These are phyloP conservation scores for Chrysochloris asiatica DNA, from an alignment of 2,113 vertebrate species.

Conservation along the genomic window DNA sequence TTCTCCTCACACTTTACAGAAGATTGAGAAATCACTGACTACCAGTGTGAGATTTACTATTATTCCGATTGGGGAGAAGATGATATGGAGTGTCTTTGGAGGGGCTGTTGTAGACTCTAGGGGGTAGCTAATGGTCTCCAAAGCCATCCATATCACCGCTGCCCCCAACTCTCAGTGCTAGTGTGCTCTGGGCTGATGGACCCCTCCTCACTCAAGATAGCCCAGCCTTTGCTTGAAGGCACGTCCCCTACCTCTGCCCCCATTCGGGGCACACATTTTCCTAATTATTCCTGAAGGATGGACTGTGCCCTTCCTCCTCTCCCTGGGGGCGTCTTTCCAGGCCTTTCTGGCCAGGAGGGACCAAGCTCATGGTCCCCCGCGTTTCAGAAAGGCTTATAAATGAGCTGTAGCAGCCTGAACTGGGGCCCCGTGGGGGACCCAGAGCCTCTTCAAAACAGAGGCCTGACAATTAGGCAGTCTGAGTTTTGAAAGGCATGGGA, in stretches of 20 bases:
- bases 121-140: background rate
- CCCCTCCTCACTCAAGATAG: background rate
- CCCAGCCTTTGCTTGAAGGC: background rate
- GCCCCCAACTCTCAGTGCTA: fast-evolving
- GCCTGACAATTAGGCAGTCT: slow-evolving; percentile 83
- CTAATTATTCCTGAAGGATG: slow-evolving; percentile 86
- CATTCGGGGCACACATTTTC: slow-evolving; percentile 61
- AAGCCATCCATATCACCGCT: background rate
- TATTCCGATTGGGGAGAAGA: background rate
- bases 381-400: slow-evolving; percentile 87
- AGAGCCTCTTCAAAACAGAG: slow-evolving; percentile 61
- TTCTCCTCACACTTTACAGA: background rate
- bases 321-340: slow-evolving; percentile 45
- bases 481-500: slow-evolving; percentile 84
- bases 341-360: slow-evolving; percentile 71
- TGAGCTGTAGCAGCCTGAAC: slow-evolving; percentile 83
- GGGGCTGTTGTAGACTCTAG: background rate
- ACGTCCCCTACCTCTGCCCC: background rate
- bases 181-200: background rate
- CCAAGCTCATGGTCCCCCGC: slow-evolving; percentile 73
- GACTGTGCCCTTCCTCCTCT: slow-evolving; percentile 73
- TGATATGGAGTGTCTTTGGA: background rate
- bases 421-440: slow-evolving; percentile 57
- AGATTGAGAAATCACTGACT: background rate
- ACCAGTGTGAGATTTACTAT: background rate